Evolutionary conservation across 2,797 vertebrate species (phyloP).

Genomic region (Poecilia picta): DNA sequence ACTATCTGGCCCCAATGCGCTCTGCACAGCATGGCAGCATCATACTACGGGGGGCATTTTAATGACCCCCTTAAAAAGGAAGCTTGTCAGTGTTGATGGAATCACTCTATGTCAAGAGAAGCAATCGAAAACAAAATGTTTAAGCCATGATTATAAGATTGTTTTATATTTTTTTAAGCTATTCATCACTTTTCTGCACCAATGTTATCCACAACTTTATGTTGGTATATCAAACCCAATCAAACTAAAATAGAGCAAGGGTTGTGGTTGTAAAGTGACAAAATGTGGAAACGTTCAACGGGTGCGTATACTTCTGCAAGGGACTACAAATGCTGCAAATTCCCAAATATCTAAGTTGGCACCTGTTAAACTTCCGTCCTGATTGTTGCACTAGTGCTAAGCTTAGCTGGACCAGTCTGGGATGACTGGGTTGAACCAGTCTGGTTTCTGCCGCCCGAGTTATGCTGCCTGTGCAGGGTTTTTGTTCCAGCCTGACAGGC

Average conservation of each 20-base stretch:
- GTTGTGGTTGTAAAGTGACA: neutral
- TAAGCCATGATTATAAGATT: neutral
- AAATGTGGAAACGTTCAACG: neutral
- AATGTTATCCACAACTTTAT: neutral
- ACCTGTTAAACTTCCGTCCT: conserved; percentile 19
- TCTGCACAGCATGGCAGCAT: neutral
- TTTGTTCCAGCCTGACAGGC: conserved; percentile 83
- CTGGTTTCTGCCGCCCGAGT: conserved; percentile 79
- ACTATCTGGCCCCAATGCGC: neutral
- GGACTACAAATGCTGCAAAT: conserved; percentile 19
- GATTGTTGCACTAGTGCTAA: conserved; percentile 31
- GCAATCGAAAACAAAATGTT: neutral
- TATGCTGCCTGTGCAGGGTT: conserved; percentile 85
- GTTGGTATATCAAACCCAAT: neutral
- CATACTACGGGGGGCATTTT: neutral
- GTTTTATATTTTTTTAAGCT: neutral
- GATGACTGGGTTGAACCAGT: conserved; percentile 78
- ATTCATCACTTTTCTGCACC: neutral
- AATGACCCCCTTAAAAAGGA: neutral
- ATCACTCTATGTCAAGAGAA: neutral
- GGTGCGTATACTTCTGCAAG: conserved; percentile 26
- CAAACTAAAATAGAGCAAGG: neutral
- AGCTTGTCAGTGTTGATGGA: neutral
- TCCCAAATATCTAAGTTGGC: conserved; percentile 5
- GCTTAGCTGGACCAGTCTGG: conserved; percentile 66